Conservation (phyloP, 2,797 vertebrate species). For the Cynopterus sphinx region DNA sequence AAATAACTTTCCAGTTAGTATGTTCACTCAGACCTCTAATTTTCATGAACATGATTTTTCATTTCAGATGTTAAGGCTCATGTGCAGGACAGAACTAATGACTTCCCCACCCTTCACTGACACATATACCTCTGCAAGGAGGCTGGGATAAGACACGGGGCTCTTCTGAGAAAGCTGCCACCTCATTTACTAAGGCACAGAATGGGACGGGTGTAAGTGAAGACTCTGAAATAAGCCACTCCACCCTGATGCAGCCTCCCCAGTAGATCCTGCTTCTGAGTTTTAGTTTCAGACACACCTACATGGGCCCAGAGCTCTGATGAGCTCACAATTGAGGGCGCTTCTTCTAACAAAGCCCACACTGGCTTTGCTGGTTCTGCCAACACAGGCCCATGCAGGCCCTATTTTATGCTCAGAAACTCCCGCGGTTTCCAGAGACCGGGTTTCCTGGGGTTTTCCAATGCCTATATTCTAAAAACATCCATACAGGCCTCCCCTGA, state of each 20-base stretch:
- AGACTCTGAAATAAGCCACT: background rate
- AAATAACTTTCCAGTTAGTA: background rate
- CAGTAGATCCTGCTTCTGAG: background rate
- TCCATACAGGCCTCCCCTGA: background rate
- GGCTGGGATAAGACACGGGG: background rate
- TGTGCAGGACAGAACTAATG: background rate
- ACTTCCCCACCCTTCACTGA: background rate
- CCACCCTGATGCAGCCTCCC: background rate
- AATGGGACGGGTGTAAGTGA: fast-evolving
- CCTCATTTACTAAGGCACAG: background rate
- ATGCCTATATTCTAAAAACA: background rate
- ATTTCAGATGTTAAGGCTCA: background rate
- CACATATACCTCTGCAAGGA: background rate
- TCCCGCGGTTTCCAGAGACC: background rate
- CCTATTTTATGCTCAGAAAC: background rate
- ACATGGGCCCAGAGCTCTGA: background rate
- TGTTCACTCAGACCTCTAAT: background rate
- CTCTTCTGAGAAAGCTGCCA: background rate
- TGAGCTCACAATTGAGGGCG: too few relatives aligned
- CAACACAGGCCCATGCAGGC: background rate
- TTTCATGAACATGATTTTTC: background rate
- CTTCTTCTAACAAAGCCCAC: background rate
- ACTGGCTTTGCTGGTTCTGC: background rate
- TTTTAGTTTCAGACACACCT: background rate
- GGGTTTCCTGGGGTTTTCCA: too few relatives aligned